A percentile compares a stretch with the other conserved stretches of the same genome.
These are phyloP conservation scores for Calliopum simillimum DNA, from an alignment of 2,888 invertebrate genomes.

Conservation along the genomic window DNA sequence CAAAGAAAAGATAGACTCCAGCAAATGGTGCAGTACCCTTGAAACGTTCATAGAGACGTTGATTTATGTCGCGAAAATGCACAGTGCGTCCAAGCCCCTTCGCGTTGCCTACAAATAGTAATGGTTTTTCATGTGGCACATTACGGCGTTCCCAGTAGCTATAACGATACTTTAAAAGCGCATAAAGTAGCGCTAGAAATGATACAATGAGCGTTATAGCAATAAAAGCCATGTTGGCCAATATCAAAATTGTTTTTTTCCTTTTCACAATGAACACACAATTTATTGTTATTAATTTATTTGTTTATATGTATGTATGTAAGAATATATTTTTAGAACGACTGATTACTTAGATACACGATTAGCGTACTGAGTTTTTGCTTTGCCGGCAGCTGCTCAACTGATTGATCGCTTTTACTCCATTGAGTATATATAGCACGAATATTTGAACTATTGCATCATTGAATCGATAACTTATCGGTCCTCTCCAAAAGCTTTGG, in stretches of 20 bases:
- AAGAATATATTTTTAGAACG: no score
- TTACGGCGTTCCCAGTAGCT: slow-evolving; percentile 52
- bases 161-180: slow-evolving; percentile 36
- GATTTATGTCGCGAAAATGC: slow-evolving; percentile 49
- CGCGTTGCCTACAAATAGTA: slow-evolving; percentile 52
- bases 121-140: slow-evolving; percentile 50
- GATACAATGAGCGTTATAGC: background rate
- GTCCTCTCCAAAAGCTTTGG: no score
- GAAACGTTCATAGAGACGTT: slow-evolving; percentile 37
- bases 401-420: no score
- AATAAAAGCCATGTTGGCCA: background rate
- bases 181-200: background rate
- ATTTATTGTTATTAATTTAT: no score
- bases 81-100: slow-evolving; percentile 45
- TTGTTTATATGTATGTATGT: no score
- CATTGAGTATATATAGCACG: no score
- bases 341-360: no score
- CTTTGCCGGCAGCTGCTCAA: no score
- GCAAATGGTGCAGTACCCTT: slow-evolving; percentile 50
- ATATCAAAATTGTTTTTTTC: background rate
- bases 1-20: slow-evolving; percentile 50
- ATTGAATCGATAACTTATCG: no score
- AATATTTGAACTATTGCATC: no score
- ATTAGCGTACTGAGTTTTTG: no score
- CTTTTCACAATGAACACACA: background rate